Conservation (phyloP, 1,140 invertebrate genomes). For the Drosophila mauritiana region DNA sequence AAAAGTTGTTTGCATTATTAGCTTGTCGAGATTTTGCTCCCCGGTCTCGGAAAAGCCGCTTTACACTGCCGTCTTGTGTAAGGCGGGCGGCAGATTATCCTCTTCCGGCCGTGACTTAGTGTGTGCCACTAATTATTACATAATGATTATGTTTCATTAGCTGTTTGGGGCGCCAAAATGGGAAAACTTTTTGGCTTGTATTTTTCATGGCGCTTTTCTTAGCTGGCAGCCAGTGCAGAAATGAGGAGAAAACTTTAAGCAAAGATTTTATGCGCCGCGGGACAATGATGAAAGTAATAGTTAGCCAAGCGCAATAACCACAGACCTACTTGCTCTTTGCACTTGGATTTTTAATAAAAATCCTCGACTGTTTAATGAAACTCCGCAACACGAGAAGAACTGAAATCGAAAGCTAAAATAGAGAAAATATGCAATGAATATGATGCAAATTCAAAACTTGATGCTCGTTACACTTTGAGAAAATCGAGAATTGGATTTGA, state of each 20-base stretch:
- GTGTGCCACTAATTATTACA: slow-evolving; percentile 73
- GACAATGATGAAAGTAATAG: slow-evolving; percentile 72
- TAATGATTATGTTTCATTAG: slow-evolving; percentile 81
- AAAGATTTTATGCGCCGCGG: slow-evolving; percentile 35
- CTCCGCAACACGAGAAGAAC: slow-evolving; percentile 24
- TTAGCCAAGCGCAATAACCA: slow-evolving; percentile 31
- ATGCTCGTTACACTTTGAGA: not conserved
- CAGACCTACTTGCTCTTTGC: not conserved
- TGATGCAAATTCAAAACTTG: slow-evolving; percentile 22
- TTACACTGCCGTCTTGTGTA: slow-evolving; percentile 32
- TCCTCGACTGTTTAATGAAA: slow-evolving; percentile 68
- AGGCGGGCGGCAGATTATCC: slow-evolving; percentile 9
- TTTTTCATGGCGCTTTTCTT: slow-evolving; percentile 36
- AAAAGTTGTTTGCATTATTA: slow-evolving; percentile 78
- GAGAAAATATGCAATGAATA: slow-evolving; percentile 39
- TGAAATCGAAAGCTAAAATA: slow-evolving; percentile 22
- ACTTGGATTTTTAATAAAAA: slow-evolving; percentile 69
- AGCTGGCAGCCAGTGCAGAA: not conserved
- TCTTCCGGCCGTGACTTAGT: slow-evolving; percentile 33
- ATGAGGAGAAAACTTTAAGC: slow-evolving; percentile 47
- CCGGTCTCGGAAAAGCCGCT: slow-evolving; percentile 22
- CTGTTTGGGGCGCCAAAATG: slow-evolving; percentile 36
- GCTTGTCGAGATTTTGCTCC: slow-evolving; percentile 62
- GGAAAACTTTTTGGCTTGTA: slow-evolving; percentile 57
- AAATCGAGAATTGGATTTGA: too few species aligned